phyloP scores from a whole-genome alignment of 2,113 vertebrate species.

The Oreotrochilus melanogaster region DNA sequence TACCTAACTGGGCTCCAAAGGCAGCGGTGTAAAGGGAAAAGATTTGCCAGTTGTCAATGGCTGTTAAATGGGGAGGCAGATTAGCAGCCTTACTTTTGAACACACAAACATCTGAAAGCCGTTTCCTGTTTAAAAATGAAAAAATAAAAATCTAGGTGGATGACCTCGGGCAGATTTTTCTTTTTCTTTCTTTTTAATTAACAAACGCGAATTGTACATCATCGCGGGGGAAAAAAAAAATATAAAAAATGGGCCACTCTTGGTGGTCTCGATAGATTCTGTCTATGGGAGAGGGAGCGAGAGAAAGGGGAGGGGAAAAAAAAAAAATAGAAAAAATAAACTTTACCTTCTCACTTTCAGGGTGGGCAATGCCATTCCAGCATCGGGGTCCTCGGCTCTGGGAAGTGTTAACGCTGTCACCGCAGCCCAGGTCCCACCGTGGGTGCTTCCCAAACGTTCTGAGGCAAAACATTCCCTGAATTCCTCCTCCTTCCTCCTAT shows the following conservation, averaged over 20 bases:
- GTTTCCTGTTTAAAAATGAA: conserved; percentile 77
- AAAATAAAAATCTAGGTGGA: conserved; percentile 65
- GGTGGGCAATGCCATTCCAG: conserved; percentile 94
- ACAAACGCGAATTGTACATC: conserved; percentile 84
- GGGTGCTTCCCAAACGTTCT: conserved; percentile 57
- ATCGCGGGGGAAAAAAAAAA: background rate
- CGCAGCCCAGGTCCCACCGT: conserved; percentile 62
- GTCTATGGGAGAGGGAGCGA: conserved; percentile 79
- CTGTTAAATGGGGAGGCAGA: conserved; percentile 68
- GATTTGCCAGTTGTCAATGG: conserved; percentile 51
- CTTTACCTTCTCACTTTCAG: conserved; percentile 90
- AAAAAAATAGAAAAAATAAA: conserved; percentile 93
- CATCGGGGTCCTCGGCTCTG: conserved; percentile 86
- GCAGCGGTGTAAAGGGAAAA: conserved; percentile 7
- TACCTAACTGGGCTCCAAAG: background rate
- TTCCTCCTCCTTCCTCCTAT: conserved; percentile 73
- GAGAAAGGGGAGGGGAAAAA: conserved; percentile 75
- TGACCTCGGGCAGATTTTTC: conserved; percentile 70
- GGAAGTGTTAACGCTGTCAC: conserved; percentile 96
- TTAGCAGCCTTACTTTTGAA: conserved; percentile 77
- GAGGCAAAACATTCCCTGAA: conserved; percentile 81
- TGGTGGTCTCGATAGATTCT: conserved; percentile 88
- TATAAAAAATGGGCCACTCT: conserved; percentile 71
- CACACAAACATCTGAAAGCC: conserved; percentile 82
- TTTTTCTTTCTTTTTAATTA: conserved; percentile 65